Conservation (phyloP, 2,797 vertebrate genomes). For the Capromys pilorides region DNA sequence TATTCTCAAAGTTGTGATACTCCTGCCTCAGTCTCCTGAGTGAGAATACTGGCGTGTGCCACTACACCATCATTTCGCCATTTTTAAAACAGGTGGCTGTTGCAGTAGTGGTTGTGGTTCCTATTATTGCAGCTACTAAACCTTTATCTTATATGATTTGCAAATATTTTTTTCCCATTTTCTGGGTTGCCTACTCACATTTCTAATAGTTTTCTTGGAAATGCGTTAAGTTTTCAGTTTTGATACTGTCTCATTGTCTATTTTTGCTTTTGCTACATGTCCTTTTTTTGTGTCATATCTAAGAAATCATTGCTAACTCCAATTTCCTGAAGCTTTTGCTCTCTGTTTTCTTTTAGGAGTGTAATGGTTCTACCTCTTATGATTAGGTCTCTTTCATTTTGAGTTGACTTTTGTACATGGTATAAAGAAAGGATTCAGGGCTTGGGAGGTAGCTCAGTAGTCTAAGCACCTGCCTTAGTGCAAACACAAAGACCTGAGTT, state of each 20-base stretch:
- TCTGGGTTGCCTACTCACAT: neutral
- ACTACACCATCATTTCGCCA: neutral
- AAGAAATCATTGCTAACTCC: constrained; percentile 34
- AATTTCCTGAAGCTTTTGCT: neutral
- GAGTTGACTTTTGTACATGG: neutral
- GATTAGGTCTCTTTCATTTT: neutral
- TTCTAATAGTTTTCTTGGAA: neutral
- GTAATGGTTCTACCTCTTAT: neutral
- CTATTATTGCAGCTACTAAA: neutral
- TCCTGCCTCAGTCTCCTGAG: neutral
- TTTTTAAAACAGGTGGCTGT: constrained; percentile 31
- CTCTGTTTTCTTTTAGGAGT: neutral
- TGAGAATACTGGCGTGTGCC: neutral
- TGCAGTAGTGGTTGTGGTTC: neutral
- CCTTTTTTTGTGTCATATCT: neutral
- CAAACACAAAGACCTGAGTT: no score
- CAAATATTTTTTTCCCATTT: constrained; percentile 28
- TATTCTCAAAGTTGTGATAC: neutral
- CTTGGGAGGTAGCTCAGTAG: no score
- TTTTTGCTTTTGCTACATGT: constrained; percentile 20
- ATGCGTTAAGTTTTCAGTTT: neutral
- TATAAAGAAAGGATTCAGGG: neutral
- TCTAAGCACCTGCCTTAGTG: no score
- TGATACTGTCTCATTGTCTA: neutral
- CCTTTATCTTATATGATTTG: neutral